Conservation (phyloP, 2,113 vertebrate species). For the Ptychochromis oligacanthus region DNA sequence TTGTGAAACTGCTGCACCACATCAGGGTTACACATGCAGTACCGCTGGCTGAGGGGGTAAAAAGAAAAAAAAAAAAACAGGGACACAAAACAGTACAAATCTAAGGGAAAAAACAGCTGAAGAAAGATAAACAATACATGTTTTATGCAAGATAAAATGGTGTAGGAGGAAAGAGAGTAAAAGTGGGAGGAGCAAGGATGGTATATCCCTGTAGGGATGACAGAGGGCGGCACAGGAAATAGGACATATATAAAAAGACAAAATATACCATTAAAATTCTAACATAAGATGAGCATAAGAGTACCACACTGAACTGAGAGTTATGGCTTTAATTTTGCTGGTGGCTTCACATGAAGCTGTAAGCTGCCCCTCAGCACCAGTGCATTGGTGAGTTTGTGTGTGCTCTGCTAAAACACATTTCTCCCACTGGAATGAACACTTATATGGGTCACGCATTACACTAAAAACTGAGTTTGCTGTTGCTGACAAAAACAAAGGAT, state of each 20-base stretch:
- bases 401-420: conserved; percentile 16
- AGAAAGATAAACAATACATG: not conserved
- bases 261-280: not conserved
- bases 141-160: not conserved
- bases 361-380: not conserved
- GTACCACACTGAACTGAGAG: conserved; percentile 24
- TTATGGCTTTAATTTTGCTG: conserved; percentile 55
- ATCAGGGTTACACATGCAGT: conserved; percentile 99
- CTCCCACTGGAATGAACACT: conserved; percentile 6
- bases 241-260: not conserved
- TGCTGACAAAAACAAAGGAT: not conserved
- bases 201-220: not conserved
- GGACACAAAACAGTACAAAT: not conserved
- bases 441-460: not conserved
- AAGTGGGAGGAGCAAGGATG: not conserved
- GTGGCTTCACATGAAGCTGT: conserved; percentile 25
- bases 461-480: not conserved
- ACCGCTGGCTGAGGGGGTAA: conserved; percentile 87
- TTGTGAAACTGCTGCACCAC: conserved; percentile 99
- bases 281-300: conserved; percentile 5
- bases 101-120: not conserved
- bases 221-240: not conserved
- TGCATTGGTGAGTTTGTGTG: not conserved
- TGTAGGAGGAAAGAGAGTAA: not conserved
- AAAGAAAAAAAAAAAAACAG: not conserved